These are phyloP conservation scores for Nothura maculosa DNA, from an alignment of 2,797 vertebrate species.

Conservation along the genomic window DNA sequence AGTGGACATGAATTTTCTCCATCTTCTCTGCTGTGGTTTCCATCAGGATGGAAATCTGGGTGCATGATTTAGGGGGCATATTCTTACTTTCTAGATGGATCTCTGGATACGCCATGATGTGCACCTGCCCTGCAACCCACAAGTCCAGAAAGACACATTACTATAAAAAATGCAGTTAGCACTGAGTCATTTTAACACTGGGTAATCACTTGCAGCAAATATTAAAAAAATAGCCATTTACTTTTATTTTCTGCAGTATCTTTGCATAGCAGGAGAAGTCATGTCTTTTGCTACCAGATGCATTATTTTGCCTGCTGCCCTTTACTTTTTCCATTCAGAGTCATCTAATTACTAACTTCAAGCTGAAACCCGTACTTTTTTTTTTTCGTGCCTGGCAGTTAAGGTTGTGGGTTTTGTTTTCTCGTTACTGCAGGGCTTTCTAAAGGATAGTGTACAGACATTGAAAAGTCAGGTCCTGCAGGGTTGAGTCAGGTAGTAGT, in stretches of 20 bases:
- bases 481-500: neutral
- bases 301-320: neutral
- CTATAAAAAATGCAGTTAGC: neutral
- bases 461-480: neutral
- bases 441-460: neutral
- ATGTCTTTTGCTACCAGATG: neutral
- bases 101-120: neutral
- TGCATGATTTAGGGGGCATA: neutral
- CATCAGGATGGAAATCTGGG: neutral
- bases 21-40: neutral
- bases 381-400: neutral
- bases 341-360: neutral
- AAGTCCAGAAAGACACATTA: neutral
- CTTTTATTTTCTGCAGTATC: neutral
- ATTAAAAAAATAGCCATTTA: neutral
- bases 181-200: neutral
- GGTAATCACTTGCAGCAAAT: neutral
- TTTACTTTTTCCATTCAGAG: neutral
- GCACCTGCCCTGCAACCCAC: rapidly evolving
- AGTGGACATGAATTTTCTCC: neutral
- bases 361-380: neutral
- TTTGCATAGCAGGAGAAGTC: neutral
- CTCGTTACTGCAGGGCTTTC: neutral
- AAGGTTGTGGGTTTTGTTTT: neutral
- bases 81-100: neutral